Evolutionary conservation across 1,140 invertebrate species (phyloP), one percentile per base, ranked within the genome.

Genomic region (Eupristina koningsbergeri): DNA sequence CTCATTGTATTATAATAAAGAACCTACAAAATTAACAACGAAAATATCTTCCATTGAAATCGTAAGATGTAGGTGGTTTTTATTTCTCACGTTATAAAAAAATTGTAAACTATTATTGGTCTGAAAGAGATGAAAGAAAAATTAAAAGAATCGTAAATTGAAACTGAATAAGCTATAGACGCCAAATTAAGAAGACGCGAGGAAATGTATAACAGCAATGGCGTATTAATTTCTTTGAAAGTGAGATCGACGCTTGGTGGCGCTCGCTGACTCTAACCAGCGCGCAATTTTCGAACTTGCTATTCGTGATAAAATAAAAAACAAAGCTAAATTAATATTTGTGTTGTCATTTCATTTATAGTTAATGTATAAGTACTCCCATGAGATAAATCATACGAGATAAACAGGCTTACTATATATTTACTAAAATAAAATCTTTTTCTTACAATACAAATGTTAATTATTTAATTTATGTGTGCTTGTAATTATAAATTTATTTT

Each of bases 191-290:
- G 31, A 13, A 67, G 45, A 83, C 81, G 81, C 81, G 81, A 83
- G 75, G 13, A 78, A 78, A 41, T 41, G 63, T 26, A 41, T 39
- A 45, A 13, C 36, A 41, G 77, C 77, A 84, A 84, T 84, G 83
- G 83, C 83, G 83, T 74, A 61, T 74, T 9, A 29, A 41, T 83
- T 83, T 67, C 67, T 41, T 11, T 3, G 36, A 50, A 29, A 17
- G 74, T 34, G 22, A 15, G 29, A 34, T 7, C 73, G 75, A 73
- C 75, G 82, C 58, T 53, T 79, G 77, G 83, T 58, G 83, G 79
- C 83, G 69, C 77, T 79, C 64, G n/a, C 53, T 73, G 50, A n/a
- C 19, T 77, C 13, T 19, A 50, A 5, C 29, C 39, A 50, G 31
- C 47, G 82, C 82, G 82, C 26, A 22, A 71, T 41, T 41, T 77